phyloP scores from a whole-genome alignment of 2,113 vertebrate species.

The Apus apus region DNA sequence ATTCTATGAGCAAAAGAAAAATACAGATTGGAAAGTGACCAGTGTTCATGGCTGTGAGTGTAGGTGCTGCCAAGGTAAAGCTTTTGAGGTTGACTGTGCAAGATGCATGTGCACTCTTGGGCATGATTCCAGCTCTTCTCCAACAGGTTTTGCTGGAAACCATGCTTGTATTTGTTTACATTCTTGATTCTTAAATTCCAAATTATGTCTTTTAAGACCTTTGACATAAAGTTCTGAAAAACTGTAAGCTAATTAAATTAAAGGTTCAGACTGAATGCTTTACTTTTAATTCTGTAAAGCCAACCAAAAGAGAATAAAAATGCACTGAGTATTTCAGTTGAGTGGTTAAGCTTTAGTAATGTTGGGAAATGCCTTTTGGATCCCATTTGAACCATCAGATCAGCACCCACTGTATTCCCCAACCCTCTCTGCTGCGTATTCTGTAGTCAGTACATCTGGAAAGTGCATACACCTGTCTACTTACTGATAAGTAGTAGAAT shows the following conservation, averaged over 20 bases:
- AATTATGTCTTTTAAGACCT: background rate
- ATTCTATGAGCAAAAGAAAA: background rate
- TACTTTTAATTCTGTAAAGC: background rate
- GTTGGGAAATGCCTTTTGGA: background rate
- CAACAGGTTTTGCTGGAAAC: background rate
- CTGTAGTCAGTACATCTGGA: background rate
- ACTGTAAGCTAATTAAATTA: background rate
- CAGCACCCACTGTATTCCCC: rapidly evolving
- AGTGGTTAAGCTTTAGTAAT: slow-evolving; percentile 26
- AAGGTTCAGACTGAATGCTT: background rate
- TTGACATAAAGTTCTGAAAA: background rate
- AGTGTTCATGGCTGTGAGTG: background rate
- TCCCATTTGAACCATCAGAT: background rate
- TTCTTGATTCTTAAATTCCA: background rate
- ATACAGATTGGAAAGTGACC: background rate
- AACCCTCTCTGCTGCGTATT: background rate
- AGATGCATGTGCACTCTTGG: background rate
- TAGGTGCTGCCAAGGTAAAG: background rate
- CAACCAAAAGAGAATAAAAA: background rate
- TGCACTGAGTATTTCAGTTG: background rate
- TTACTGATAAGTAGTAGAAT: background rate
- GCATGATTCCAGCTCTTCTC: background rate
- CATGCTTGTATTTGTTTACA: background rate
- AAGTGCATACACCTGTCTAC: background rate
- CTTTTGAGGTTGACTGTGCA: background rate